Conservation (phyloP, 2,888 invertebrate genomes). For the Limenitis camilla region DNA sequence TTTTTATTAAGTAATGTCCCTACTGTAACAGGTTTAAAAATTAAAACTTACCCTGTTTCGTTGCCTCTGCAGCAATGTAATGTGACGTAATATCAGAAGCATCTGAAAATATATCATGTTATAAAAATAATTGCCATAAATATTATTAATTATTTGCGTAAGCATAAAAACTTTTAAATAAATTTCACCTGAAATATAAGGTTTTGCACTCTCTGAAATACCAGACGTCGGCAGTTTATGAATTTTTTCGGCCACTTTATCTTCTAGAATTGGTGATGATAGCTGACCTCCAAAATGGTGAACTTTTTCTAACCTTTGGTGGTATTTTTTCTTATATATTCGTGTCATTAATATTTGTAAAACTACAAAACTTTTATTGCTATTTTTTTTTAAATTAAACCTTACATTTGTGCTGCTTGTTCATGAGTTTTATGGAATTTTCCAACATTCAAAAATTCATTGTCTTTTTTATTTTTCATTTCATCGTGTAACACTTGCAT, state of each 20-base stretch:
- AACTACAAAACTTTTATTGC: no score
- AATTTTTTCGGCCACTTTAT: constrained; percentile 34
- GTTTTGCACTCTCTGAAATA: constrained; percentile 24
- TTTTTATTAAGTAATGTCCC: not conserved
- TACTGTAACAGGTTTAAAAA: no score
- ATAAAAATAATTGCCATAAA: not conserved
- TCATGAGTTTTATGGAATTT: constrained; percentile 38
- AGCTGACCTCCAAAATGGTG: constrained; percentile 34
- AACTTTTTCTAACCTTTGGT: constrained; percentile 36
- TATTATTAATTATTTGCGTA: not conserved
- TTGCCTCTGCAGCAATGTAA: constrained; percentile 43
- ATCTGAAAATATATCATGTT: constrained; percentile 32
- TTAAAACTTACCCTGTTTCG: constrained; percentile 39
- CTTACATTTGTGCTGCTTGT: constrained; percentile 40
- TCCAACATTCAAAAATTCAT: constrained; percentile 40
- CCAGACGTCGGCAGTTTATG: constrained; percentile 24
- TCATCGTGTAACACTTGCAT: constrained; percentile 38
- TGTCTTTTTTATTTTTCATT: constrained; percentile 35
- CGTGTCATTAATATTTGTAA: not conserved
- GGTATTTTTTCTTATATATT: not conserved
- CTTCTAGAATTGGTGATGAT: constrained; percentile 34
- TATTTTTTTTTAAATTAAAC: not conserved
- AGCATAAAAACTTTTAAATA: no score
- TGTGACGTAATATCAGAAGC: constrained; percentile 33
- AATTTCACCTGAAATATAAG: constrained; percentile 34